Percentiles rank a stretch among this genome's conserved stretches.
Evolutionary conservation across 2,888 invertebrate species (phyloP).

Genomic region (Timema podura): DNA sequence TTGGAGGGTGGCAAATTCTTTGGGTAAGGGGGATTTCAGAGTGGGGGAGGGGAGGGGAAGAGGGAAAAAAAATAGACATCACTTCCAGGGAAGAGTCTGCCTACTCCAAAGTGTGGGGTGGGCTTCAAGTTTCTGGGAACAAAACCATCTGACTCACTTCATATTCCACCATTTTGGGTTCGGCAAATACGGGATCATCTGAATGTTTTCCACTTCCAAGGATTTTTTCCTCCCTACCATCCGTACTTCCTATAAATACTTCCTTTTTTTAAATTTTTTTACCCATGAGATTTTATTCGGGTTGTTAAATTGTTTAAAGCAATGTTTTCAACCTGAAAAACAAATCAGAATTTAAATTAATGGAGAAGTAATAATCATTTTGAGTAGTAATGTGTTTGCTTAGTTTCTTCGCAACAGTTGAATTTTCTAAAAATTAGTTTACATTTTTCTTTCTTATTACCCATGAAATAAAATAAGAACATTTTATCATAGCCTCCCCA

Average conservation of each 20-base stretch:
- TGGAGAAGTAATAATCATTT: too few relatives aligned
- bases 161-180: conserved; percentile 22
- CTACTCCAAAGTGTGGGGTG: neutral
- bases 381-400: too few relatives aligned
- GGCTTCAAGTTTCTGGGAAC: conserved; percentile 22
- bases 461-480: too few relatives aligned
- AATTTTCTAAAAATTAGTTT: too few relatives aligned
- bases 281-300: neutral
- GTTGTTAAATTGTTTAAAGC: neutral
- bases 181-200: neutral
- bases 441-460: too few relatives aligned
- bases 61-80: neutral
- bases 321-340: too few relatives aligned
- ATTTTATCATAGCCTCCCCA: too few relatives aligned
- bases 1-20: neutral
- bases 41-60: neutral
- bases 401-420: too few relatives aligned
- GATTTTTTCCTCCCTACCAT: conserved; percentile 8
- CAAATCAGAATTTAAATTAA: too few relatives aligned
- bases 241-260: neutral
- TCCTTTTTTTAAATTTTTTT: neutral
- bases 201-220: neutral
- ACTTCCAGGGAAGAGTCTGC: conserved; percentile 2
- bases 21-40: neutral
- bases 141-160: conserved; percentile 22